These are phyloP conservation scores for Saturnia japonica DNA, from an alignment of 2,888 invertebrate species.

Conservation along the genomic window DNA sequence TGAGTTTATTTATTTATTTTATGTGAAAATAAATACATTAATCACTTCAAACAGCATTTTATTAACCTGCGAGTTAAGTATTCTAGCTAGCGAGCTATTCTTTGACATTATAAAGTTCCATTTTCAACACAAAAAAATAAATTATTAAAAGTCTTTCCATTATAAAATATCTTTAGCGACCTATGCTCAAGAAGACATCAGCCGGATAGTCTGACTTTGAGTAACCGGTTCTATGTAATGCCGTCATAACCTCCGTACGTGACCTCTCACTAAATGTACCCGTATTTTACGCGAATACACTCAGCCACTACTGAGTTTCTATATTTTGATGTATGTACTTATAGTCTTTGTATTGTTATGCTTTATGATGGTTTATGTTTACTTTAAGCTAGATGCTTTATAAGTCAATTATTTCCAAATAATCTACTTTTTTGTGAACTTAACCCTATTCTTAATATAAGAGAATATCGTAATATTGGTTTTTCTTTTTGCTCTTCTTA, in stretches of 20 bases:
- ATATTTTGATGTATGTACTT: background rate
- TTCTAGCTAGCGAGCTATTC: no score
- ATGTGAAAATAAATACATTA: no score
- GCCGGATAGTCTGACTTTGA: background rate
- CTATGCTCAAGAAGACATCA: background rate
- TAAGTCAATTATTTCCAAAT: no score
- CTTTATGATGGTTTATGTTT: background rate
- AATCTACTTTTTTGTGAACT: no score
- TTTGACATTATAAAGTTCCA: no score
- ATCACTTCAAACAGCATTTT: no score
- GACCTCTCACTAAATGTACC: slow-evolving; percentile 33
- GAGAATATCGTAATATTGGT: no score
- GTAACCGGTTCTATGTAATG: slow-evolving; percentile 29
- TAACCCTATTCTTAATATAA: no score
- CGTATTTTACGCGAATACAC: slow-evolving; percentile 26
- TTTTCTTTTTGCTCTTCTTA: no score
- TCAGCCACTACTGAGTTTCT: slow-evolving; percentile 1
- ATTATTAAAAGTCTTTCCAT: background rate
- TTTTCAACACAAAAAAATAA: background rate
- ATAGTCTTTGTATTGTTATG: background rate
- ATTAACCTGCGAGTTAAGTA: no score
- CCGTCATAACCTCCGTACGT: slow-evolving; percentile 46
- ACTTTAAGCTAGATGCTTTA: background rate
- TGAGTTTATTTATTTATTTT: no score
- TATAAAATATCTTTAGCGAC: background rate